phyloP scores from a whole-genome alignment of 2,888 invertebrate genomes.

The Lasioglossum pauxillum region DNA sequence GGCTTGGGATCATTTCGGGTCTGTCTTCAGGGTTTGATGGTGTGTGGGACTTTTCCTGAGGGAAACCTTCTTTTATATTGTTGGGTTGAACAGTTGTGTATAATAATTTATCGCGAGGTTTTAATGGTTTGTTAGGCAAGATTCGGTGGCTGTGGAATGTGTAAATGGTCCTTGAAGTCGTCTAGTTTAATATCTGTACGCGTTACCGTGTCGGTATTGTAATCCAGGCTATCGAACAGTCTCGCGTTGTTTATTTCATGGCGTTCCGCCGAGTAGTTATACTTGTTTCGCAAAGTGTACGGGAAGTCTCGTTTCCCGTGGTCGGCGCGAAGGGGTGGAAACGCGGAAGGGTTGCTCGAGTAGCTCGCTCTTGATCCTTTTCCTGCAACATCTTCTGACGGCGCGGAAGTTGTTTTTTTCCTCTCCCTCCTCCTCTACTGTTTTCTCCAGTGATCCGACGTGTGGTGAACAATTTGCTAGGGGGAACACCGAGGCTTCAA shows the following conservation, averaged over 20 bases:
- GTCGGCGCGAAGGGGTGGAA: slow-evolving; percentile 14
- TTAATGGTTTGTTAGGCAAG: neutral
- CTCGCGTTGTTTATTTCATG: neutral
- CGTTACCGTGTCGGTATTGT: neutral
- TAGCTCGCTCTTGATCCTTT: neutral
- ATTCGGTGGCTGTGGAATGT: neutral
- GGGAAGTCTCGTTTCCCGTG: slow-evolving; percentile 9
- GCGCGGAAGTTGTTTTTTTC: neutral
- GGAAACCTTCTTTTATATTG: neutral
- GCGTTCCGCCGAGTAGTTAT: neutral
- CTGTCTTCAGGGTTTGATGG: neutral
- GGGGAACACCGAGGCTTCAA: neutral
- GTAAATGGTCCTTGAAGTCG: no score
- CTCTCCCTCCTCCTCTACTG: neutral
- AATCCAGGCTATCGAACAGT: neutral
- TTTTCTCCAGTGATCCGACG: neutral
- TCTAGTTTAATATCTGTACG: no score
- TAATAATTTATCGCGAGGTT: neutral
- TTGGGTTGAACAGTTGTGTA: neutral
- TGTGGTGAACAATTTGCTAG: neutral
- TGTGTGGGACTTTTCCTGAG: neutral
- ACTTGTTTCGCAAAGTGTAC: slow-evolving; percentile 2
- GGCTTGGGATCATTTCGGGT: neutral
- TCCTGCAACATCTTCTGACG: slow-evolving; percentile 9
- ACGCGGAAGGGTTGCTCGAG: slow-evolving; percentile 25